Evolutionary conservation across 1,140 invertebrate genomes (phyloP).

Genomic region (Habropoda laboriosa): DNA sequence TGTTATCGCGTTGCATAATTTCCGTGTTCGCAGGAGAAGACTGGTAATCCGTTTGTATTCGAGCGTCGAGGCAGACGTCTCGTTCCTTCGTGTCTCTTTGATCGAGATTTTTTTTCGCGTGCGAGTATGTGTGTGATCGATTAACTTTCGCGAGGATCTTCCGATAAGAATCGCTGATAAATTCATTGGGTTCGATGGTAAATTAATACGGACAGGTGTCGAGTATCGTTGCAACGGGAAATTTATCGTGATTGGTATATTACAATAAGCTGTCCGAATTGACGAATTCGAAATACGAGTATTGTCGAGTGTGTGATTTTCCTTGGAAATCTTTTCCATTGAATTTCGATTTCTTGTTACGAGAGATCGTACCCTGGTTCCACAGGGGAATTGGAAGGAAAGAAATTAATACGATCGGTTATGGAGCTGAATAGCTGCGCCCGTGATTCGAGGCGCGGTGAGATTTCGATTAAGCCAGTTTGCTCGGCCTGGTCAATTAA

Average conservation of each 20-base stretch:
- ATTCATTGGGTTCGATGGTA: no score
- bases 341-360: neutral
- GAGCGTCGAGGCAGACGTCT: slow-evolving; percentile 50
- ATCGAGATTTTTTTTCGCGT: no score
- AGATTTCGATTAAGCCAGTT: neutral
- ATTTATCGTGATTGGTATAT: no score
- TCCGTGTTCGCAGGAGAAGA: slow-evolving; percentile 52
- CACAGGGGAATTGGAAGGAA: neutral
- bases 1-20: slow-evolving; percentile 70
- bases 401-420: neutral
- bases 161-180: no score
- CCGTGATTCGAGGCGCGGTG: neutral
- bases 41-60: slow-evolving; percentile 44
- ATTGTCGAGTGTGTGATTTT: no score
- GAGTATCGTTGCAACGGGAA: no score
- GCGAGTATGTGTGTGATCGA: no score
- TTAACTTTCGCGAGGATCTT: neutral
- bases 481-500: neutral
- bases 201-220: neutral
- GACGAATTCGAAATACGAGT: no score
- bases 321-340: neutral
- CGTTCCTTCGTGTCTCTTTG: neutral
- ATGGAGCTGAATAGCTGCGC: no score
- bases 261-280: no score
- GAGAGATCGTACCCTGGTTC: neutral